Base-by-base conservation (phyloP, 2,888 invertebrate genomes). In the Coleophora flavipennella region DNA sequence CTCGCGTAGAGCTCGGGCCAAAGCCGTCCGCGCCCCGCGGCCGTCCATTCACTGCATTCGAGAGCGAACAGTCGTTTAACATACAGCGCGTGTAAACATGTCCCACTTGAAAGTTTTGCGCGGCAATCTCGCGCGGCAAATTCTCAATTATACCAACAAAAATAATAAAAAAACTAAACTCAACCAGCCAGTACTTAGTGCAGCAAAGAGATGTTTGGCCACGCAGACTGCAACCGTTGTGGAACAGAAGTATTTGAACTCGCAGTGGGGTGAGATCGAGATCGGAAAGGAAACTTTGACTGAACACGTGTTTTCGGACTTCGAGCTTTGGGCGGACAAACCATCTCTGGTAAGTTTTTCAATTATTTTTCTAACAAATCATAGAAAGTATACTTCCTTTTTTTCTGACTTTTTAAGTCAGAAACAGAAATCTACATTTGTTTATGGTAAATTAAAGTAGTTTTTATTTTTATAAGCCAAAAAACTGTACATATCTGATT, bases 321-420 rank as follows among this genome's bases (percentile, higher is more conserved):
- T 80, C 25, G 86, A 87, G 34, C 59, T 85, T 43, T 89, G 87
- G 86, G 69, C 85, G 8, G 86, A 89, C 50, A 74, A 85, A 47
- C 87, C 90, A 20, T 88, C 88, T 42, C 78, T 90, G 75, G 91
- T 91, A 76, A 89, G 89, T 87, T 46, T 41, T 42, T 37, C 31
- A 13, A 7, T 31, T 31, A 20, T 31, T n/a, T 31, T 29, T n/a
- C n/a, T n/a, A n/a, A n/a, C n/a, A n/a, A n/a, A n/a, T n/a, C n/a
- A n/a, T n/a, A n/a, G n/a, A n/a, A n/a, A n/a, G n/a, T n/a, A n/a
- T n/a, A n/a, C n/a, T n/a, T n/a, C n/a, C n/a, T n/a, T n/a, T n/a
- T n/a, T n/a, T n/a, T n/a, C n/a, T n/a, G n/a, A n/a, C n/a, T n/a
- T n/a, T n/a, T n/a, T n/a, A n/a, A n/a, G n/a, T n/a, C n/a, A n/a